These are phyloP conservation scores for Drosophila paranaensis DNA, from an alignment of 2,888 invertebrate species.

Conservation along the genomic window DNA sequence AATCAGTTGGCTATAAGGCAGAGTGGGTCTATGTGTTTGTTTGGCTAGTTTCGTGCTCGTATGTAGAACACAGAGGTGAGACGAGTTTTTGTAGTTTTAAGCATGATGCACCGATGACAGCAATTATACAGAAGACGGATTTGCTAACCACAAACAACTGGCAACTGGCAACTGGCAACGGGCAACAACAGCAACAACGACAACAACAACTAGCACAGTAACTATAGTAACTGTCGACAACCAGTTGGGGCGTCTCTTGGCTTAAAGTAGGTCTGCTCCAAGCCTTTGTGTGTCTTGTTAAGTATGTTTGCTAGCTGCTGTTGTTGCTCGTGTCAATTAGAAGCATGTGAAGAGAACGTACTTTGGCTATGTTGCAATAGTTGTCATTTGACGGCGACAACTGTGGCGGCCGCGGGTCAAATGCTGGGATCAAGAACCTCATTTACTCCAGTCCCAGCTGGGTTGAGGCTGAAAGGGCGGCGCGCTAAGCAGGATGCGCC, in stretches of 20 bases:
- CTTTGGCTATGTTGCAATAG: constrained; percentile 29
- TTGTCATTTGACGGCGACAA: background rate
- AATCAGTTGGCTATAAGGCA: constrained; percentile 35
- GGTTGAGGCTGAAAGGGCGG: constrained; percentile 40
- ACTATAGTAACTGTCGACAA: constrained; percentile 29
- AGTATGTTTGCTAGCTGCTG: constrained; percentile 7
- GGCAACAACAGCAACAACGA: constrained; percentile 1
- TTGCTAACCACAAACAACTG: constrained; percentile 50
- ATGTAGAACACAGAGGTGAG: constrained; percentile 64
- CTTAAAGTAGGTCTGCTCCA: constrained; percentile 54
- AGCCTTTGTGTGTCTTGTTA: constrained; percentile 38
- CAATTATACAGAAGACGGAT: constrained; percentile 75
- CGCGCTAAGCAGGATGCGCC: constrained; percentile 54
- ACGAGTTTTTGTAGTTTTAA: constrained; percentile 49
- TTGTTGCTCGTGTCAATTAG: constrained; percentile 45
- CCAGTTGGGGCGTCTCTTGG: constrained; percentile 51
- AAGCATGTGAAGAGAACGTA: constrained; percentile 33
- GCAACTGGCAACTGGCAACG: constrained; percentile 1
- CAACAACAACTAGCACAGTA: constrained; percentile 24
- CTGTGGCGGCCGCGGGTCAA: background rate
- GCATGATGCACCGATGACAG: constrained; percentile 61
- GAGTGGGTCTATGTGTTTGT: constrained; percentile 23
- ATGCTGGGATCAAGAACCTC: background rate
- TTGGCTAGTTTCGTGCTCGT: constrained; percentile 29
- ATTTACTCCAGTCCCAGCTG: background rate